Percentiles rank a stretch among this genome's conserved stretches.
phyloP scores from a whole-genome alignment of 1,140 invertebrate genomes.

The Diabrotica virgifera region DNA sequence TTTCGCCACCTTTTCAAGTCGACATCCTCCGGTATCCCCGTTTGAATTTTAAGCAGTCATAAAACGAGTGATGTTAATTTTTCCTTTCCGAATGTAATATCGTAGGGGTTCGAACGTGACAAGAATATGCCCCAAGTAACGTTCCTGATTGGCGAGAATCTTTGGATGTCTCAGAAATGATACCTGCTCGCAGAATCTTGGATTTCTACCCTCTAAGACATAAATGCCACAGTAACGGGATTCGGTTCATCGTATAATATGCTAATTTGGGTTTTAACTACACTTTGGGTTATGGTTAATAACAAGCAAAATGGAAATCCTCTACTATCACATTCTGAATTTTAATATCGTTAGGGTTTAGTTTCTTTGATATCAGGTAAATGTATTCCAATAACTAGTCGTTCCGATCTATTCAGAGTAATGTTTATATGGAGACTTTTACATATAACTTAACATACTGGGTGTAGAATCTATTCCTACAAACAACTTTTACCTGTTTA shows the following conservation, averaged over 20 bases:
- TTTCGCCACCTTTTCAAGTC: conserved; percentile 35
- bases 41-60: conserved; percentile 48
- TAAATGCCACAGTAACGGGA: conserved; percentile 4
- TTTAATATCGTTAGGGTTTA: not conserved
- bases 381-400: too few relatives aligned
- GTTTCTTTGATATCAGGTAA: too few relatives aligned
- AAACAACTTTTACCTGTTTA: too few relatives aligned
- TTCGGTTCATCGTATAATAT: conserved; percentile 34
- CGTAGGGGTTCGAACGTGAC: conserved; percentile 37
- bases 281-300: conserved; percentile 35
- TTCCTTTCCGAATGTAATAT: conserved; percentile 46
- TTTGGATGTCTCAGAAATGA: conserved; percentile 11
- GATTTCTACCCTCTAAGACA: conserved; percentile 22
- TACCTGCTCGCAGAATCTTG: conserved; percentile 17
- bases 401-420: too few relatives aligned
- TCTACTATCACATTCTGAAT: conserved; percentile 12
- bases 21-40: conserved; percentile 35
- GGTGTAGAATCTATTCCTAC: too few relatives aligned
- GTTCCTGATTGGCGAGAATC: conserved; percentile 32
- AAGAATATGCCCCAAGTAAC: conserved; percentile 26
- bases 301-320: conserved; percentile 32
- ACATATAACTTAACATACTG: too few relatives aligned
- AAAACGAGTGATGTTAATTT: conserved; percentile 48
- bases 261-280: conserved; percentile 32
- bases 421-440: too few relatives aligned